Evolutionary conservation across 2,888 invertebrate genomes (phyloP), one percentile per base, ranked within the genome.

Genomic region (Luffia ferchaultella): DNA sequence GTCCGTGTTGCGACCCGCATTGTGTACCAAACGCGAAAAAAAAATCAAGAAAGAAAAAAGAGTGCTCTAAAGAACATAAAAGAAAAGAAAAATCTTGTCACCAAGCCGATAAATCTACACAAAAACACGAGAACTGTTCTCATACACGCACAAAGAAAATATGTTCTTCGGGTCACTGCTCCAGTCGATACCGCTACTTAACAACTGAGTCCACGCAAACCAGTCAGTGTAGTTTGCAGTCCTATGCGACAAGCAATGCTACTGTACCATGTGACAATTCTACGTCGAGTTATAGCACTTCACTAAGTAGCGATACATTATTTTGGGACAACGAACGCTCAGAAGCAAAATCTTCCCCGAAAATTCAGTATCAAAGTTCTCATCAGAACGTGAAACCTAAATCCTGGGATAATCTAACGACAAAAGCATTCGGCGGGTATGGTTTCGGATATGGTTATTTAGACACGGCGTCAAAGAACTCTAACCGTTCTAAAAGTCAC

Each of bases 351-450:
- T 62, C 84, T 55, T 67, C 79, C 53, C 75, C 86, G 55, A 84
- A 76, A 71, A 79, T 82, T 53, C 82, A 83, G 58, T 82, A 83
- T 49, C 84, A 84, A 57, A 79, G 70, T 53, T 67, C 77, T 18
- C 75, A 83, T 53, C 79, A 76, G 56, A 74, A 83, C 50, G 73
- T 67, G 1, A 95, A 95, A 64, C 95, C 95, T 0, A 95, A 95
- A 68, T 95, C 94, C 0, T 95, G 95, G 94, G 95, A 95, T 66
- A 95, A 95, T 72, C 76, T 95, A 50, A 91, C 94, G 0, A 93
- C 93, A 1, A 94, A 93, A 75, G 91, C 92, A 0, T 90, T 93
- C 57, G 93, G 93, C 0, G 94, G 93, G 0, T 94, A 95, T 58
- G 93, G 93, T 2, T 94, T 93, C 61, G 94, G 94, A 1, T 95